A percentile compares a stretch with the other conserved stretches of the same genome.
phyloP scores from a whole-genome alignment of 2,797 vertebrate species.

The Manis pentadactyla region DNA sequence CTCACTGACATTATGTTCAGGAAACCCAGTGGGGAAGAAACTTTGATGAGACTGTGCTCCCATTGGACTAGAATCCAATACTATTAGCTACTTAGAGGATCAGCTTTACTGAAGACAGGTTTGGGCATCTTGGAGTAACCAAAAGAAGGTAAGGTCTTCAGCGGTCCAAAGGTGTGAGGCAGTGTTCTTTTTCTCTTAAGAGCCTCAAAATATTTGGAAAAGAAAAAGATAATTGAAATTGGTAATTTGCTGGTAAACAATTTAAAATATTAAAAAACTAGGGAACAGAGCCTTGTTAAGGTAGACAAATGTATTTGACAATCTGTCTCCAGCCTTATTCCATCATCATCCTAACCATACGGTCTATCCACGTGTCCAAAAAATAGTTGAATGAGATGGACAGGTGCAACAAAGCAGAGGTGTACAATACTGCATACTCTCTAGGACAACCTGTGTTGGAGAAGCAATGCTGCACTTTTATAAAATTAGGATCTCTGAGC shows the following conservation, averaged over 20 bases:
- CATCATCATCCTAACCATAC: background rate
- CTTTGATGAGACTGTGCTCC: conserved; percentile 53
- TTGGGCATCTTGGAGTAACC: conserved; percentile 12
- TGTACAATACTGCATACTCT: background rate
- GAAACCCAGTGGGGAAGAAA: conserved; percentile 61
- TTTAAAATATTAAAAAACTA: background rate
- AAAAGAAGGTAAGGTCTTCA: background rate
- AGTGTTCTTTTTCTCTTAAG: background rate
- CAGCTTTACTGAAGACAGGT: conserved; percentile 39
- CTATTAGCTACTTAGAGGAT: background rate
- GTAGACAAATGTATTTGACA: background rate
- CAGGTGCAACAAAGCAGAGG: background rate
- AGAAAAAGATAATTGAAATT: background rate
- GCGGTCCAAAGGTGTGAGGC: background rate
- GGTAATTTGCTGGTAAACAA: background rate
- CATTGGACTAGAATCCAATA: conserved; percentile 31
- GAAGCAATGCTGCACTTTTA: background rate
- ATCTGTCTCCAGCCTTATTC: background rate
- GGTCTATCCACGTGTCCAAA: background rate
- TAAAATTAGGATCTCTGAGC: background rate
- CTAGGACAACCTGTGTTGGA: background rate
- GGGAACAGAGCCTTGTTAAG: background rate
- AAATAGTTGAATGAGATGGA: background rate
- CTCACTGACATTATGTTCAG: conserved; percentile 66
- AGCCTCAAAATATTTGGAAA: background rate